These are phyloP conservation scores for Callospermophilus lateralis DNA, from an alignment of 2,113 vertebrate genomes.

Conservation along the genomic window DNA sequence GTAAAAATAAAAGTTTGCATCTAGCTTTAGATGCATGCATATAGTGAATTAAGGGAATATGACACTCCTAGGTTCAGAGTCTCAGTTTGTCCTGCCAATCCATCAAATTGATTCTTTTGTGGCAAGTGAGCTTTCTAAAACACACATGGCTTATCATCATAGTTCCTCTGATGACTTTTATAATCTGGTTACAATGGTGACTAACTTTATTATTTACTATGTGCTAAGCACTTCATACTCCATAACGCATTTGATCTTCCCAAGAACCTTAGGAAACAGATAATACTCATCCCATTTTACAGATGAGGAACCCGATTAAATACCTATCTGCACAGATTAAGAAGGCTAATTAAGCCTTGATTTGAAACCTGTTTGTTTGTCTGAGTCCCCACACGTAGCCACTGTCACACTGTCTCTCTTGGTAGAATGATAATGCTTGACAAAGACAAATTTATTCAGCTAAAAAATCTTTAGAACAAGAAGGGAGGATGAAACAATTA, in stretches of 20 bases:
- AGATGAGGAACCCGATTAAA: not conserved
- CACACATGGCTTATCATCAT: not conserved
- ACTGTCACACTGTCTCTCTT: not conserved
- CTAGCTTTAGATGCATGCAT: not conserved
- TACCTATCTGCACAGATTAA: not conserved
- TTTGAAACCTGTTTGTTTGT: not conserved
- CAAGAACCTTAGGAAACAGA: not conserved
- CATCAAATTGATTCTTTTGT: not conserved
- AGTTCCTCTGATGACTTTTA: not conserved
- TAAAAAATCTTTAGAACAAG: constrained; percentile 19
- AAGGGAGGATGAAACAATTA: not conserved
- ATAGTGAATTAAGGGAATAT: not conserved
- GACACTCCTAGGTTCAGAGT: not conserved
- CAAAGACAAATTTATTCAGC: not conserved
- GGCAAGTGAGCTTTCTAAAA: not conserved
- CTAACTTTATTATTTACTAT: not conserved
- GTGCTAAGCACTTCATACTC: not conserved
- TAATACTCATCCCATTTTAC: not conserved
- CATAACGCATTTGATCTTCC: not conserved
- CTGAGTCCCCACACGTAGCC: not conserved
- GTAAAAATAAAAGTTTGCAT: not conserved
- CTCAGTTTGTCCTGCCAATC: not conserved
- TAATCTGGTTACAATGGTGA: not conserved
- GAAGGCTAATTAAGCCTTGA: not conserved
- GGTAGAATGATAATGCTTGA: not conserved